Percentiles rank a stretch among this genome's conserved stretches.
phyloP scores from a whole-genome alignment of 2,888 invertebrate species.

The Hylaea fasciaria region DNA sequence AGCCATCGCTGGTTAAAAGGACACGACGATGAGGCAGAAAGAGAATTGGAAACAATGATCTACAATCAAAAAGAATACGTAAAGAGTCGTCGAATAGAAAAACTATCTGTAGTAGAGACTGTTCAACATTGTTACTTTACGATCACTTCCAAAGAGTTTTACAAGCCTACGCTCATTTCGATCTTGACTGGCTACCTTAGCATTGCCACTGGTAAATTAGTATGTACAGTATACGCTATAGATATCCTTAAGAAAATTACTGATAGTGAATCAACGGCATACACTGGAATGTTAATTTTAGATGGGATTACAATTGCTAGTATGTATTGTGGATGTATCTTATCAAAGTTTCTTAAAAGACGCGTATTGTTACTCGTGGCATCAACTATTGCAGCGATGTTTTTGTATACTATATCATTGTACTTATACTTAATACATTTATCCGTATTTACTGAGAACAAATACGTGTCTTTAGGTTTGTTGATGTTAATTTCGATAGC shows the following conservation, averaged over 20 bases:
- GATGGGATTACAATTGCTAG: slow-evolving; percentile 58
- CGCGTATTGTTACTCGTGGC: slow-evolving; percentile 48
- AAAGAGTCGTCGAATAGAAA: slow-evolving; percentile 16
- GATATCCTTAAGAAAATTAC: slow-evolving; percentile 60
- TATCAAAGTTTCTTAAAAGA: slow-evolving; percentile 47
- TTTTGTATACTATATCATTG: slow-evolving; percentile 46
- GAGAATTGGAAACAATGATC: slow-evolving; percentile 51
- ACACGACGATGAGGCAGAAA: slow-evolving; percentile 45
- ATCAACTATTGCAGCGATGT: slow-evolving; percentile 40
- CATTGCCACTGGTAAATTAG: slow-evolving; percentile 53
- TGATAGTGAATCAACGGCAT: slow-evolving; percentile 49
- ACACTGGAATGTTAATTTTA: slow-evolving; percentile 57
- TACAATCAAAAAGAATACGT: slow-evolving; percentile 45
- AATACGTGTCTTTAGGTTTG: slow-evolving; percentile 44
- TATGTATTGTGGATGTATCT: slow-evolving; percentile 49
- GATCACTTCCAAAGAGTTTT: slow-evolving; percentile 46
- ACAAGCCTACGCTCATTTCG: slow-evolving; percentile 50
- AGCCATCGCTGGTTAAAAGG: slow-evolving; percentile 58
- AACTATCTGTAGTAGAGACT: slow-evolving; percentile 7
- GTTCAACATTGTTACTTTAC: slow-evolving; percentile 26
- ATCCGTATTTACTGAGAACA: slow-evolving; percentile 44
- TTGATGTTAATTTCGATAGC: slow-evolving; percentile 48
- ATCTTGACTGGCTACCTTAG: slow-evolving; percentile 38
- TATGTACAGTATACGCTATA: slow-evolving; percentile 54
- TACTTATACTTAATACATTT: slow-evolving; percentile 49